phyloP scores from a whole-genome alignment of 2,888 invertebrate genomes.

The Habroteleia sp. region DNA sequence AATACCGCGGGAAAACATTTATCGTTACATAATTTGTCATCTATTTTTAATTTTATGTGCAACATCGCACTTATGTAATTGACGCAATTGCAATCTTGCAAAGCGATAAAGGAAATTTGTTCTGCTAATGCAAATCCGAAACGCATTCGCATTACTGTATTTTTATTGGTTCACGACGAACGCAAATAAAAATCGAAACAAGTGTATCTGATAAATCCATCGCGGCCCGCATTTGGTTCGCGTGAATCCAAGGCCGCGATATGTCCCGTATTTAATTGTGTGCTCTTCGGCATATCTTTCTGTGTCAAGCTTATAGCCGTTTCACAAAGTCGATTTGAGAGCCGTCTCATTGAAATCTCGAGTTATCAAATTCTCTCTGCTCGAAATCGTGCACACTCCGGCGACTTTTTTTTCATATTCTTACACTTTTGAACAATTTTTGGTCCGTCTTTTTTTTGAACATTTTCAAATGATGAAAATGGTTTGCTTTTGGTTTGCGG shows the following conservation, averaged over 20 bases:
- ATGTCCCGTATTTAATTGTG: slow-evolving; percentile 55
- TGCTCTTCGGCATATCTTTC: slow-evolving; percentile 36
- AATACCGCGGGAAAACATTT: neutral
- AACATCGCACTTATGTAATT: slow-evolving; percentile 22
- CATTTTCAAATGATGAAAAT: no score
- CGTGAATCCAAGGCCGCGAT: slow-evolving; percentile 49
- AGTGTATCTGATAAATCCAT: slow-evolving; percentile 39
- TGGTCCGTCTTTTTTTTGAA: neutral
- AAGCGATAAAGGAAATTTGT: slow-evolving; percentile 21
- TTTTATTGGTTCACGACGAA: slow-evolving; percentile 2
- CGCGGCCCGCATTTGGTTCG: slow-evolving; percentile 43
- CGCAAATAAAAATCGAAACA: slow-evolving; percentile 12
- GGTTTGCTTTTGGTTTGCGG: neutral
- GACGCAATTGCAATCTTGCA: slow-evolving; percentile 15
- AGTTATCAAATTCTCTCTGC: neutral
- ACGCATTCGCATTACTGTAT: slow-evolving; percentile 5
- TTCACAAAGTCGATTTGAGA: slow-evolving; percentile 16
- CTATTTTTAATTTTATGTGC: slow-evolving; percentile 28
- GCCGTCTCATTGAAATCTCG: neutral
- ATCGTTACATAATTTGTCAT: slow-evolving; percentile 3
- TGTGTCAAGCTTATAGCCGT: slow-evolving; percentile 35
- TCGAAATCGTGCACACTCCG: neutral
- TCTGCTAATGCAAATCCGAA: no score
- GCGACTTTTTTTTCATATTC: neutral
- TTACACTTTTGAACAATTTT: neutral